Conservation (phyloP, 92 coral and sea anemone species). For the Heliopora coerulea region DNA sequence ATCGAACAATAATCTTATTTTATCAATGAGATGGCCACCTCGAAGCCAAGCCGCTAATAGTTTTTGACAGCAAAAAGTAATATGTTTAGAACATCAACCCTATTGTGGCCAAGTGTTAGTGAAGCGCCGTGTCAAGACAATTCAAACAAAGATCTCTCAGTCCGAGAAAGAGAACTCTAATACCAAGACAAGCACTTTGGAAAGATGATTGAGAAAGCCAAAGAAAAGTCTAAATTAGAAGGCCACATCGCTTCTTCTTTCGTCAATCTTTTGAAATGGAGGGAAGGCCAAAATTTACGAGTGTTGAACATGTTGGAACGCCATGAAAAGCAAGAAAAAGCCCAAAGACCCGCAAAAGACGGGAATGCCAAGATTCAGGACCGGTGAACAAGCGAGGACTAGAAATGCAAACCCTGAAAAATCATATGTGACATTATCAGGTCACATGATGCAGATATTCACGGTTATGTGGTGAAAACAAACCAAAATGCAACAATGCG, state of each 20-base stretch:
- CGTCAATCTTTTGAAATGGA: conserved; percentile 27
- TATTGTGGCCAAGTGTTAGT: too few relatives aligned
- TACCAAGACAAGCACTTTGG: neutral
- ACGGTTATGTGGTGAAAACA: too few relatives aligned
- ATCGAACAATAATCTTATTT: neutral
- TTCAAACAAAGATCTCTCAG: too few relatives aligned
- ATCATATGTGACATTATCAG: too few relatives aligned
- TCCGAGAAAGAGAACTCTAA: neutral
- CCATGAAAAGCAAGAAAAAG: neutral
- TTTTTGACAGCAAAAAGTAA: neutral
- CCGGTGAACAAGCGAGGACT: neutral
- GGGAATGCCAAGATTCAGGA: neutral
- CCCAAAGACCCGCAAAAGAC: neutral
- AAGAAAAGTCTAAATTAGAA: neutral
- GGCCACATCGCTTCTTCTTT: conserved; percentile 14
- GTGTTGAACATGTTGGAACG: conserved; percentile 21
- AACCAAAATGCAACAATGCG: too few relatives aligned
- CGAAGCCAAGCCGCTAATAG: neutral
- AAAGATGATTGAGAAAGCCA: neutral
- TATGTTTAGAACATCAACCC: neutral
- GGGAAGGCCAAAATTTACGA: conserved; percentile 7
- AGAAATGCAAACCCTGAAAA: too few relatives aligned
- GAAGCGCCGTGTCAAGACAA: too few relatives aligned
- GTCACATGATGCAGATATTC: too few relatives aligned
- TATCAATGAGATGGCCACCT: neutral